Evolutionary conservation across 2,113 vertebrate species (phyloP), one percentile per base, ranked within the genome.

Genomic region (Dascyllus trimaculatus): DNA sequence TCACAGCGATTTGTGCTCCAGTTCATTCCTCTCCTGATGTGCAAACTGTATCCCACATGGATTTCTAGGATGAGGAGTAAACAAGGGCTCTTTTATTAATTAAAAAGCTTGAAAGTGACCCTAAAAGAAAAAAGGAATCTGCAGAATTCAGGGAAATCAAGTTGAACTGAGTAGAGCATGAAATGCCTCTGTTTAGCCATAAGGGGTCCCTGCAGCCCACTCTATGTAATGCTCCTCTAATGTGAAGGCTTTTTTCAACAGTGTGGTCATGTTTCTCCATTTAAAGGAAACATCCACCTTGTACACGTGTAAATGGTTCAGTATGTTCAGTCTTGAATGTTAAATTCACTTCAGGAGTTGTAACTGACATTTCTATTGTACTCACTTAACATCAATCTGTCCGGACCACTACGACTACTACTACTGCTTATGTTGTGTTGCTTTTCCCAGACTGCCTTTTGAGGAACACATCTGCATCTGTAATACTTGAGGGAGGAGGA

Each of bases 11-110:
- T 26, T 45, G 46, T 18, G 29, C 65, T 72, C 46, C 45, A 21
- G 18, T 62, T 53, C 45, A 11, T 21, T 19, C 4, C 57, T 13
- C 25, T 61, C 10, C 43, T 49, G 25, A 60, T 29, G 32, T 26
- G 51, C 25, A 38, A 52, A 62, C 48, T 71, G 25, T 35, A 19
- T 52, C 51, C 22, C 21, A 45, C 21, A 35, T 35, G 8, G 45
- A 14, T 45, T 61, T 43, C 6, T 48, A 14, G 15, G 13, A 60
- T 38, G 32, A 11, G 0, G 21, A 49, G 14, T n/a, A 52, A 52
- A 67, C 6, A 76, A 85, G 71, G 71, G 65, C 68, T 73, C 32
- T 9, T 71, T 76, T 45, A 45, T 59, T 2, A 19, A 49, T 40
- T 7, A 8, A 56, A 57, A 54, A 59, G 21, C 15, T 64, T 72